These are phyloP conservation scores for Fragum sueziense DNA, from an alignment of 2,888 invertebrate genomes.

Conservation along the genomic window DNA sequence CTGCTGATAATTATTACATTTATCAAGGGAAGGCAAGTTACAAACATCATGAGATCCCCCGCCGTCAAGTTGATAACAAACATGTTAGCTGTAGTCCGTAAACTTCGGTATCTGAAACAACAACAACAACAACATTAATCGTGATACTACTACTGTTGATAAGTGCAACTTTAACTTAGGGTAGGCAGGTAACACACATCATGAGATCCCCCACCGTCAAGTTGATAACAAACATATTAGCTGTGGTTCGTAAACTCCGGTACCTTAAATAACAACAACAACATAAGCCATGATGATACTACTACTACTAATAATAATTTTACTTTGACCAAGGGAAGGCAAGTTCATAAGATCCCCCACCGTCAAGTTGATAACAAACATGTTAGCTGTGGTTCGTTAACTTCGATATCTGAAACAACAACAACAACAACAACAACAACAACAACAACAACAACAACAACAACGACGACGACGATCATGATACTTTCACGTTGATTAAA, in stretches of 20 bases:
- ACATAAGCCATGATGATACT: too few relatives aligned
- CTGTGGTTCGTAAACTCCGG: neutral
- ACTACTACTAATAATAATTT: too few relatives aligned
- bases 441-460: too few relatives aligned
- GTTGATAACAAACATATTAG: slow-evolving; percentile 16
- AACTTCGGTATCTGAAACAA: slow-evolving; percentile 8
- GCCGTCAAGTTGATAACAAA: slow-evolving; percentile 19
- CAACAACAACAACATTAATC: too few relatives aligned
- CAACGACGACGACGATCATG: too few relatives aligned
- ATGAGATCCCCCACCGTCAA: slow-evolving; percentile 15
- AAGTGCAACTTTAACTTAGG: too few relatives aligned
- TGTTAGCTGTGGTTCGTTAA: slow-evolving; percentile 3
- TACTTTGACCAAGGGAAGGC: too few relatives aligned
- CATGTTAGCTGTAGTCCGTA: slow-evolving; percentile 9
- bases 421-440: too few relatives aligned
- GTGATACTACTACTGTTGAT: too few relatives aligned
- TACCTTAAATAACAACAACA: slow-evolving; percentile 16
- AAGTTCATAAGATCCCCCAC: too few relatives aligned
- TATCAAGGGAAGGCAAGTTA: slow-evolving; percentile 5
- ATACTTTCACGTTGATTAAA: too few relatives aligned
- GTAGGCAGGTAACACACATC: slow-evolving; percentile 18
- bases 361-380: slow-evolving; percentile 16
- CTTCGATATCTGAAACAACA: slow-evolving; percentile 13
- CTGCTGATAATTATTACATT: too few relatives aligned
- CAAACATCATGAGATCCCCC: slow-evolving; percentile 12